Percentiles rank a stretch among this genome's conserved stretches.
These are phyloP conservation scores for Drosophila kuntzei DNA, from an alignment of 2,888 invertebrate genomes.

Conservation along the genomic window DNA sequence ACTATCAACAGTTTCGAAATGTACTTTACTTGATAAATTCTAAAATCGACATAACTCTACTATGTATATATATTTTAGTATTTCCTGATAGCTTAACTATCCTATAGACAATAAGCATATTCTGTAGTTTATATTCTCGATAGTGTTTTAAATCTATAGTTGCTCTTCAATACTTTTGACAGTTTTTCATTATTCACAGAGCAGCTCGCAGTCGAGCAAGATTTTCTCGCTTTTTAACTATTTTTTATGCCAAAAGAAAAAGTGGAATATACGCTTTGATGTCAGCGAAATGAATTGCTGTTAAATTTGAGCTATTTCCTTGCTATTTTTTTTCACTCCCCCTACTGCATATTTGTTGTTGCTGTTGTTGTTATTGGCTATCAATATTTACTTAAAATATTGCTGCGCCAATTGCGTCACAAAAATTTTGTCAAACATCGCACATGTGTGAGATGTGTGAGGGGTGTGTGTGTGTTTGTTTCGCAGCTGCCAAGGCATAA, in stretches of 20 bases:
- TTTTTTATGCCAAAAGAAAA: slow-evolving; percentile 10
- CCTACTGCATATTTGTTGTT: neutral
- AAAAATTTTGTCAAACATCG: slow-evolving; percentile 27
- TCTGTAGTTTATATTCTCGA: neutral
- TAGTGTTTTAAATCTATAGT: neutral
- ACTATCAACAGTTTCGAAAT: too few species aligned
- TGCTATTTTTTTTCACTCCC: neutral
- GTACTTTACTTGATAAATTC: too few species aligned
- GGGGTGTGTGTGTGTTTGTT: slow-evolving; percentile 1
- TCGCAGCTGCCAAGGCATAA: slow-evolving; percentile 56
- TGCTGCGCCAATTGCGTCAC: slow-evolving; percentile 60
- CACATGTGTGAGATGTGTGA: neutral
- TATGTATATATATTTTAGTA: too few species aligned
- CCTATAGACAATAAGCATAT: too few species aligned
- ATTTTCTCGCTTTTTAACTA: neutral
- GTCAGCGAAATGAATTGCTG: slow-evolving; percentile 41
- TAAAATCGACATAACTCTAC: too few species aligned
- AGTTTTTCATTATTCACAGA: neutral
- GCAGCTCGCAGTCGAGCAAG: neutral
- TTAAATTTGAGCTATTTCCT: slow-evolving; percentile 36
- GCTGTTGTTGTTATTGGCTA: slow-evolving; percentile 42
- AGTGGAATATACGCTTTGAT: slow-evolving; percentile 31
- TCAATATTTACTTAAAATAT: slow-evolving; percentile 71
- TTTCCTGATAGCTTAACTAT: too few species aligned
- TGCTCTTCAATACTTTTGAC: neutral